A percentile compares a stretch with the other conserved stretches of the same genome.
Conservation (phyloP, 2,797 vertebrate species). For the Craterocephalus amniculus region DNA sequence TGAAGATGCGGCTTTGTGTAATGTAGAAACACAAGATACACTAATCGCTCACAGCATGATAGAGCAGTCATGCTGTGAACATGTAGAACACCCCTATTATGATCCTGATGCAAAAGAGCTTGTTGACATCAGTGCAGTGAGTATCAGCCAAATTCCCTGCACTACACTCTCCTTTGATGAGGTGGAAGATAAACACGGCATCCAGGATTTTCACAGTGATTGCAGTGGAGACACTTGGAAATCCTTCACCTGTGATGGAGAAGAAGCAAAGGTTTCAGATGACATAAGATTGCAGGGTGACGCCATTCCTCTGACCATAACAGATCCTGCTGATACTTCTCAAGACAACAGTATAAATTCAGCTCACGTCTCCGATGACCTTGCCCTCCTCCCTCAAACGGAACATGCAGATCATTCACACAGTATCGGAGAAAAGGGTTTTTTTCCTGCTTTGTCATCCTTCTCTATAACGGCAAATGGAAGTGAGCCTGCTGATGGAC, state of each 20-base stretch:
- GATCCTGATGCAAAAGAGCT: conserved; percentile 24
- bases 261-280: conserved; percentile 69
- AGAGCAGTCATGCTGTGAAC: conserved; percentile 40
- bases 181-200: neutral
- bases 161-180: neutral
- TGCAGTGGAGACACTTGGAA: conserved; percentile 49
- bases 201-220: conserved; percentile 16
- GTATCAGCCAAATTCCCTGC: conserved; percentile 12
- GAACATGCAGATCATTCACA: conserved; percentile 70
- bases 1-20: conserved; percentile 20
- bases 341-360: conserved; percentile 35
- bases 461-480: conserved; percentile 15
- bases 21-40: conserved; percentile 38
- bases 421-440: conserved; percentile 32
- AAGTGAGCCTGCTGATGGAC: neutral
- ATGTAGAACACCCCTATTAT: conserved; percentile 67
- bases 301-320: conserved; percentile 48
- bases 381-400: neutral
- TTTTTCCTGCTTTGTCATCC: neutral
- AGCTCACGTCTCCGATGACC: conserved; percentile 18
- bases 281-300: conserved; percentile 45
- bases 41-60: conserved; percentile 44
- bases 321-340: conserved; percentile 11
- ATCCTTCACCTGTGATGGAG: conserved; percentile 56
- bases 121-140: neutral